A percentile compares a stretch with the other conserved stretches of the same genome.
Evolutionary conservation across 2,888 invertebrate genomes (phyloP).

Genomic region (Cyaniris semiargus): DNA sequence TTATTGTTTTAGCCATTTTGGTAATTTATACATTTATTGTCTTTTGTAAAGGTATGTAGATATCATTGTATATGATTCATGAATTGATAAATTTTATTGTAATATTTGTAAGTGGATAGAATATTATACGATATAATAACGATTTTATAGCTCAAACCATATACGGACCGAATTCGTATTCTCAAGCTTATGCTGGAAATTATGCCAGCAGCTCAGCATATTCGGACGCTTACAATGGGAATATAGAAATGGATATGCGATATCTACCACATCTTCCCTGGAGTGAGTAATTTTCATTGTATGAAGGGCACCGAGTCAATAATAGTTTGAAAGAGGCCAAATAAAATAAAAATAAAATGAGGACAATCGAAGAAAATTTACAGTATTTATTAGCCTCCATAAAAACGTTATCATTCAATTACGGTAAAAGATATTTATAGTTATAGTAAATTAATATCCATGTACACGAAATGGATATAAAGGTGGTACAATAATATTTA

Average conservation of each 20-base stretch:
- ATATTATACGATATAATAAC: no score
- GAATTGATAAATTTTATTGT: neutral
- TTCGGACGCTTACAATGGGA: neutral
- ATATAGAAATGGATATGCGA: neutral
- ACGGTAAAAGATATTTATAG: slow-evolving; percentile 3
- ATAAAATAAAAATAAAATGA: neutral
- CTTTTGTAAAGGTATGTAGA: neutral
- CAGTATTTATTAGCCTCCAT: neutral
- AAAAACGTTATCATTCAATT: neutral
- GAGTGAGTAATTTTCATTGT: neutral
- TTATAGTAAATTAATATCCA: slow-evolving; percentile 4
- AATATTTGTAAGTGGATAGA: neutral
- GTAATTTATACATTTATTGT: neutral
- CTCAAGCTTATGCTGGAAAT: neutral
- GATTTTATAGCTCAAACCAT: neutral
- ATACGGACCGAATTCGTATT: neutral
- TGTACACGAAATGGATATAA: slow-evolving; percentile 7
- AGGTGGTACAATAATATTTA: neutral
- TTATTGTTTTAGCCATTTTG: neutral
- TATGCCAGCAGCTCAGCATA: neutral
- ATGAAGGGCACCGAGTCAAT: neutral
- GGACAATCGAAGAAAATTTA: neutral
- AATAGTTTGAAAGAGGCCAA: neutral
- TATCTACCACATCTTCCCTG: neutral
- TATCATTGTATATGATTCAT: neutral